Base-by-base conservation (phyloP, 64 coral and sea anemone species). In the Montipora efflorescens region DNA sequence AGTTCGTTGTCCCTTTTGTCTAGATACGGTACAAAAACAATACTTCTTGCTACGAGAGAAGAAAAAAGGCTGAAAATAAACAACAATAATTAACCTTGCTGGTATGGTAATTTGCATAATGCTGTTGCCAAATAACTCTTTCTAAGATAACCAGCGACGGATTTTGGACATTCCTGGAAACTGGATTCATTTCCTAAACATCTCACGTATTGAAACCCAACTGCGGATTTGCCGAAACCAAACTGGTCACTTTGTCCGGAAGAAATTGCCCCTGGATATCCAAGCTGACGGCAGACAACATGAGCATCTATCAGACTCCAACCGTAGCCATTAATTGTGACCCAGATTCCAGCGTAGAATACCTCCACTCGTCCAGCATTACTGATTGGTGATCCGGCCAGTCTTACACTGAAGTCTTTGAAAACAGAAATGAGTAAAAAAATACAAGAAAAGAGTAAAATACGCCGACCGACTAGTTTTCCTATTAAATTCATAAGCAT, bases 351-450 rank as follows among this genome's bases (percentile, higher is more conserved):
- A 9, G 50, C 78, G 47, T 80, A 80, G 22, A 80, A 80, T 10
- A 59, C 78, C 19, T 59, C 79, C 44, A 59, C 79, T 43, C 55
- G 55, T 64, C 79, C 79, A 62, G 53, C 79, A 82, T 82, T 82
- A 11, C 51, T 43, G 79, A 82, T 82, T 20, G 79, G 79, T 62
- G 79, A 52, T 5, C 79, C 79, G 61, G 19, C 28, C 10, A 82
- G 20, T 55, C 79, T 82, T 9, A 82, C 53, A 62, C 53, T 82
- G 1, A 61, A 59, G 4, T 7, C 79, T 81, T 3, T 2, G 7
- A 62, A 64, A 82, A 10, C 2, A 43, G 28, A 81, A 1, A 62
- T 13, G 64, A 67, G 8, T 19, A 67, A 67, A 55, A 7, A 55
- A 10, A 55, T 10, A 25, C 25, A 25, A 25, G 25, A 25, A 25